Base-by-base conservation (phyloP, 2,888 invertebrate species). In the Drosophila rubida region DNA sequence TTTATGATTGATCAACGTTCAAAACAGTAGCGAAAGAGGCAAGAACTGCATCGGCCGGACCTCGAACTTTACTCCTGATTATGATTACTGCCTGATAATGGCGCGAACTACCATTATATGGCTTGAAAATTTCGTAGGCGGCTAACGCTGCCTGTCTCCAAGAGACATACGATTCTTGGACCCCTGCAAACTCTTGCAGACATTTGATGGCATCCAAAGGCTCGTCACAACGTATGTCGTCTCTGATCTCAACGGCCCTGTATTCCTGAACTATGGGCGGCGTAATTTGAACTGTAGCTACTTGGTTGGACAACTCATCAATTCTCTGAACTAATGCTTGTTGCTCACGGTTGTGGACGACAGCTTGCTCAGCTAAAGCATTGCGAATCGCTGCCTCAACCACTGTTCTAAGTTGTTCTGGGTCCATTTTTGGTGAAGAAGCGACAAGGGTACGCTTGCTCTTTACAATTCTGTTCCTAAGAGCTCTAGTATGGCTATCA, bases 241-340 rank as follows among this genome's bases (percentile, higher is more conserved):
- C 23, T 44, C 44, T 44, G n/a, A 23, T 44, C 9, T 11, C 44
- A 23, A 44, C 23, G 23, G 23, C 23, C 22, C 3, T n/a, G 23
- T 44, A 44, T 44, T 22, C 23, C 23, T 27, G 2, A 27, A 44
- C 44, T 23, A 44, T 23, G 44, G 44, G 44, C 23, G 44, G 44
- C 44, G 23, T 23, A n/a, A 23, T 44, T 44, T 44, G 44, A 27
- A 27, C 23, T 23, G 23, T 16, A 23, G 23, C 23, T 44, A 44
- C 23, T 44, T 44, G 44, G 22, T 13, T 11, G 23, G 44, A 22
- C 23, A 44, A 44, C 23, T 44, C 44, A 23, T 44, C 23, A 44
- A 44, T 44, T 44, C 44, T 44, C 23, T 44, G 44, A 44, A n/a
- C 23, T 23, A 44, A 44, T 44, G 44, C 44, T 44, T 44, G 44